phyloP scores from a whole-genome alignment of 2,113 vertebrate genomes.

The Trachemys scripta region DNA sequence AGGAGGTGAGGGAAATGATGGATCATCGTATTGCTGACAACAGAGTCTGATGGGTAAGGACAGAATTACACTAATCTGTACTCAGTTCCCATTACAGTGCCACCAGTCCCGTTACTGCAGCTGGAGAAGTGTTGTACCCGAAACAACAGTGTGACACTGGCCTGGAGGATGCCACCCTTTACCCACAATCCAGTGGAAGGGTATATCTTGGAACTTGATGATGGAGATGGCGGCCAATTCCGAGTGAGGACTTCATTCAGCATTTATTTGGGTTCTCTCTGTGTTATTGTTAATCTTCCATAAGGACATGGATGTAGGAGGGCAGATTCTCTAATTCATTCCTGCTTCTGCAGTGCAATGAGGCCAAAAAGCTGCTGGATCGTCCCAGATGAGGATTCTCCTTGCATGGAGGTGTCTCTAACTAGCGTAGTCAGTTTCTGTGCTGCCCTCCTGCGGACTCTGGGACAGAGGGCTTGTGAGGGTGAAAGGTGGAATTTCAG shows the following conservation, averaged over 20 bases:
- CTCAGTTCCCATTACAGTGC: constrained; percentile 85
- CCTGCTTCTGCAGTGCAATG: rapidly evolving
- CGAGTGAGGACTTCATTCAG: constrained; percentile 85
- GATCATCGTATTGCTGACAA: rapidly evolving
- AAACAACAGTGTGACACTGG: constrained; percentile 97
- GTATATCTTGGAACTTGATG: constrained; percentile 97
- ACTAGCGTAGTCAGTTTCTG: background rate
- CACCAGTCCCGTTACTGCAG: constrained; percentile 91
- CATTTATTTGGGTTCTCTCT: constrained; percentile 50
- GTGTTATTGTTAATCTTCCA: background rate
- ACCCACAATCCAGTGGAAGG: constrained; percentile 88
- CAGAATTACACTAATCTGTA: constrained; percentile 73
- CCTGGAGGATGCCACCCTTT: constrained; percentile 91
- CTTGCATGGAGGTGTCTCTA: background rate
- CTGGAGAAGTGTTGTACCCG: constrained; percentile 96
- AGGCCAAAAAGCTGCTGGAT: background rate
- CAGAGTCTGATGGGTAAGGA: constrained; percentile 16
- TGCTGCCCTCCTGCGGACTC: background rate
- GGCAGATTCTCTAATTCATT: background rate
- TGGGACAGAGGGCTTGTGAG: background rate
- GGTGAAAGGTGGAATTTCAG: background rate
- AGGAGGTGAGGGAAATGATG: background rate
- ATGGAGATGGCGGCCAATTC: constrained; percentile 95
- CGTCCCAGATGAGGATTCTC: background rate
- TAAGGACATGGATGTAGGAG: background rate